A percentile compares a stretch with the other conserved stretches of the same genome.
phyloP scores from a whole-genome alignment of 2,888 invertebrate genomes.

The Pedicia rivosa region DNA sequence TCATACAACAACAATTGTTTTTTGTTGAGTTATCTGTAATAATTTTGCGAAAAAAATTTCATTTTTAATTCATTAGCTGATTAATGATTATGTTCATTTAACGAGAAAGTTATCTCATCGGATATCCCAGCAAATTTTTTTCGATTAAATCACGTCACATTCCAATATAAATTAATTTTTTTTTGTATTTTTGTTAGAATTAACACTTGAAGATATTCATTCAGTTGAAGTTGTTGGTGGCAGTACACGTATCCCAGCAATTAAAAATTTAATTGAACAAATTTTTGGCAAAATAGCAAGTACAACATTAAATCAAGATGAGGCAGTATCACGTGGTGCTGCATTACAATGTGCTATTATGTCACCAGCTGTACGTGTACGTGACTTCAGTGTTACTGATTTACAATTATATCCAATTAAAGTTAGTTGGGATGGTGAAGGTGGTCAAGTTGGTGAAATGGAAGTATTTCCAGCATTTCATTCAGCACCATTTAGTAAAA shows the following conservation, averaged over 20 bases:
- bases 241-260: slow-evolving; percentile 81
- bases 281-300: slow-evolving; percentile 74
- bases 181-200: slow-evolving; percentile 35
- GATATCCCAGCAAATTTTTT: background rate
- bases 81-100: slow-evolving; percentile 4
- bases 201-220: slow-evolving; percentile 73
- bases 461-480: slow-evolving; percentile 85
- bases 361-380: slow-evolving; percentile 91
- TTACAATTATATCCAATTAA: slow-evolving; percentile 81
- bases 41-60: too few species aligned
- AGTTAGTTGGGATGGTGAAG: slow-evolving; percentile 62
- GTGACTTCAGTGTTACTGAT: slow-evolving; percentile 90
- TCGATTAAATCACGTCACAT: slow-evolving; percentile 5
- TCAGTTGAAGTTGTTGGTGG: slow-evolving; percentile 96
- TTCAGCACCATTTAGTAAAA: slow-evolving; percentile 81
- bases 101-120: background rate
- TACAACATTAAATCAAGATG: slow-evolving; percentile 96
- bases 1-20: too few species aligned
- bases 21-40: too few species aligned
- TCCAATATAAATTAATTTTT: slow-evolving; percentile 3
- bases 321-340: slow-evolving; percentile 92
- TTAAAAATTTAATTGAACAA: slow-evolving; percentile 78
- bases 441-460: slow-evolving; percentile 56
- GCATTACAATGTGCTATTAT: slow-evolving; percentile 94
- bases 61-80: too few species aligned